Evolutionary conservation across 1,140 invertebrate genomes (phyloP), one percentile per base, ranked within the genome.

Genomic region (Drosophila varians): DNA sequence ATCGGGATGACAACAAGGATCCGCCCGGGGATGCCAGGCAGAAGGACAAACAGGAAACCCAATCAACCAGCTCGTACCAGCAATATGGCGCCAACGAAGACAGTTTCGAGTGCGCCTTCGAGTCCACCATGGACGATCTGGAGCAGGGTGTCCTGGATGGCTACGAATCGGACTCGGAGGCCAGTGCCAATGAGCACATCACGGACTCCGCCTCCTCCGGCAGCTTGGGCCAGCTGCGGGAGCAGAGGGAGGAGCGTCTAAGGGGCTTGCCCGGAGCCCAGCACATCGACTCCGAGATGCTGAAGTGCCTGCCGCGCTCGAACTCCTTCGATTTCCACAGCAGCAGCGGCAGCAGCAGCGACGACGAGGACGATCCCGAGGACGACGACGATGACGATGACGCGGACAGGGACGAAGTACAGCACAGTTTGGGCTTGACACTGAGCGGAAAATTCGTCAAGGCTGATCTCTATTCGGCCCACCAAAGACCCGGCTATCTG

Each of bases 81-180:
- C 54, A 26, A 18, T 31, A 62, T 18, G 34, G 0, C 12, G 4
- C 47, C 12, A 19, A 26, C n/a, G 76, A 69, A 45, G 88, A 90
- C 47, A 77, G 80, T 21, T 91, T 91, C 12, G 90, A 91, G 42
- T 70, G 78, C 36, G 76, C 79, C 36, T 90, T 91, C 25, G 90
- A 90, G 40, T 82, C 78, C 14, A 91, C 90, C 9, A 91, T 91
- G 90, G 87, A 80, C 36, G 77, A 86, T 57, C 56, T 91, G 46
- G 90, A 91, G 57, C 72, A 90, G 31, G 72, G 64, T 3, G 60
- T 73, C 38, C 36, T 60, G 1, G 90, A 91, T 74, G 89, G 90
- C 40, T 91, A 90, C 21, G 90, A 91, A 48, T 60, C 84, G 7
- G 90, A 91, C 47, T 89, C 89, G 46, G 89, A 90, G 60, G 69